Base-by-base conservation (phyloP, 2,888 invertebrate species). In the Stenodera caucasica region DNA sequence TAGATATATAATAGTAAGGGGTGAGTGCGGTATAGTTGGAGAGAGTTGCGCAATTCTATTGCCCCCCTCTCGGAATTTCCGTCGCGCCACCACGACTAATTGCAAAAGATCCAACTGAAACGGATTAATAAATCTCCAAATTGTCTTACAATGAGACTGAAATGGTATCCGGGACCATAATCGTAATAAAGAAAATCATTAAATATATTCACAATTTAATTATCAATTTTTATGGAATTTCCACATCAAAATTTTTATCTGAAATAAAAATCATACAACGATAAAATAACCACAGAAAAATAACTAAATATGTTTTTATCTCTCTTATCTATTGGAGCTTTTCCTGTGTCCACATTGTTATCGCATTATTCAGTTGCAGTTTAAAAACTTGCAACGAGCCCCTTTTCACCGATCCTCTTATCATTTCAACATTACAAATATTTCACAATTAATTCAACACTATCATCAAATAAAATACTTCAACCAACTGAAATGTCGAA, bases 1-100 rank as follows among this genome's bases (percentile, higher is more conserved):
- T 15, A 51, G 32, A 37, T n/a, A 37, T 14, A 37, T 37, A 37
- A 32, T 15, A 18, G 11, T 9, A 40, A 11, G 14, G 40, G 40
- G 21, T 40, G 57, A 56, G 26, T 35, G 26, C 54, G 40, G 40
- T 40, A 18, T 40, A 29, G 53, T 35, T 60, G 54, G 61, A 57
- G 70, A 70, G 75, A 74, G 72, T 76, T 78, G 78, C 78, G 77
- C 77, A 77, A 78, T 76, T 74, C 72, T 56, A 62, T 40, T 40
- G 2, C 73, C 68, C 72, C 72, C 70, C 72, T 72, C 70, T 51
- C 49, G 59, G 49, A 55, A 52, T 52, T 61, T 53, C n/a, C 55
- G 59, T 57, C 56, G 58, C 55, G 58, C 63, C 55, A 61, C 68
- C 66, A 59, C 62, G 61, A 66, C 68, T 68, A 69, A 69, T 69